Evolutionary conservation across 2,113 vertebrate species (phyloP).

Genomic region (Ia io): DNA sequence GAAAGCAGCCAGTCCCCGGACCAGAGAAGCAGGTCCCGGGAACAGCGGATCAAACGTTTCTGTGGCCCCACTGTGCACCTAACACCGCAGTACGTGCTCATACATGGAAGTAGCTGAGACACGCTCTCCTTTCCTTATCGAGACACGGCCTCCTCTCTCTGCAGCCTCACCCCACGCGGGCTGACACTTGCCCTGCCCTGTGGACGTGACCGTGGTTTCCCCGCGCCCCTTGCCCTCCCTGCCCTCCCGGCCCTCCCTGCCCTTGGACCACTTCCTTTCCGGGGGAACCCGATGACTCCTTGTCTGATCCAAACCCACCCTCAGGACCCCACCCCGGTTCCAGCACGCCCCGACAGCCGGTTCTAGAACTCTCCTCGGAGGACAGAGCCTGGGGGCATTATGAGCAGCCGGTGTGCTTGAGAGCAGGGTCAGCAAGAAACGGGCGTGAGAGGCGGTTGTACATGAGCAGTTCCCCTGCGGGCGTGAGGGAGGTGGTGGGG

Average conservation of each 20-base stretch:
- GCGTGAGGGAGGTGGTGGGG: too few relatives aligned
- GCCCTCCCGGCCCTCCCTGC: not conserved
- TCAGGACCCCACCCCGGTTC: not conserved
- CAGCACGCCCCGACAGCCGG: not conserved
- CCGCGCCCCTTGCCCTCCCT: not conserved
- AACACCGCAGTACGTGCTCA: not conserved
- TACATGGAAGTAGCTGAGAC: too few relatives aligned
- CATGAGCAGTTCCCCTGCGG: too few relatives aligned
- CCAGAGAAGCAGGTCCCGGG: not conserved
- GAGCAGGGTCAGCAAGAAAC: not conserved
- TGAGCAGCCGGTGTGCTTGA: not conserved
- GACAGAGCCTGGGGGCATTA: not conserved
- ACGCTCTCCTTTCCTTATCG: not conserved
- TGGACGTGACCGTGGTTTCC: not conserved
- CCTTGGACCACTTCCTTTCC: not conserved
- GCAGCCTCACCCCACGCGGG: not conserved
- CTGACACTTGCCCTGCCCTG: not conserved
- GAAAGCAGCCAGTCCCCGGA: not conserved
- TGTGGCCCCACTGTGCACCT: not conserved
- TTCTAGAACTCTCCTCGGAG: not conserved
- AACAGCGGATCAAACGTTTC: not conserved
- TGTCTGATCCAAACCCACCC: not conserved
- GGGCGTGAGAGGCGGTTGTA: not conserved
- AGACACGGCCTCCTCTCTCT: not conserved
- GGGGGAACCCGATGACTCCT: not conserved